These are phyloP conservation scores for Yponomeuta plumbellus DNA, from an alignment of 2,888 invertebrate genomes.

Conservation along the genomic window DNA sequence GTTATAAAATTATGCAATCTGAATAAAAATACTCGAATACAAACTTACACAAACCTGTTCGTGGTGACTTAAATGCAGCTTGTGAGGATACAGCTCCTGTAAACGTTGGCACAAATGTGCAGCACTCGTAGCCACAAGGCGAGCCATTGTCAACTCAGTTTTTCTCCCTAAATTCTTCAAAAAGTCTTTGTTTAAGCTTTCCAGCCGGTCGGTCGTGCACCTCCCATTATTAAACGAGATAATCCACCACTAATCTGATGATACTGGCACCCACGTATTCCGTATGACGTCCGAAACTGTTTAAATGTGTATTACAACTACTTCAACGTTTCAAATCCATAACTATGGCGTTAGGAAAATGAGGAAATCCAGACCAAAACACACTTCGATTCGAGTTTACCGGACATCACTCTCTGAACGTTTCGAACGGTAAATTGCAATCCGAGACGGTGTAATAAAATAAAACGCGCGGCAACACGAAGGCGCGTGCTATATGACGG, in stretches of 20 bases:
- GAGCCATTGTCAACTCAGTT: constrained; percentile 42
- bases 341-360: neutral
- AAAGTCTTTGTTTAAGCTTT: neutral
- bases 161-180: neutral
- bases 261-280: constrained; percentile 8
- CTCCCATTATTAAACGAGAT: neutral
- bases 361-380: neutral
- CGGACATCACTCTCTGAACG: neutral
- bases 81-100: constrained; percentile 64
- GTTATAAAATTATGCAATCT: constrained; percentile 4
- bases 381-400: neutral
- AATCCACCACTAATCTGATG: constrained; percentile 13
- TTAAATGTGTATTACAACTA: neutral
- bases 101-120: constrained; percentile 61
- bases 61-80: constrained; percentile 41
- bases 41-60: constrained; percentile 39
- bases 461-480: neutral
- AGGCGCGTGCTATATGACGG: constrained; percentile 9
- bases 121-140: constrained; percentile 57
- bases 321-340: neutral
- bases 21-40: neutral
- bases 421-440: constrained; percentile 4
- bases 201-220: neutral
- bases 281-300: neutral
- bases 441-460: neutral